Evolutionary conservation across 2,888 invertebrate species (phyloP), one percentile per base, ranked within the genome.

Genomic region (Amphimallon solstitiale): DNA sequence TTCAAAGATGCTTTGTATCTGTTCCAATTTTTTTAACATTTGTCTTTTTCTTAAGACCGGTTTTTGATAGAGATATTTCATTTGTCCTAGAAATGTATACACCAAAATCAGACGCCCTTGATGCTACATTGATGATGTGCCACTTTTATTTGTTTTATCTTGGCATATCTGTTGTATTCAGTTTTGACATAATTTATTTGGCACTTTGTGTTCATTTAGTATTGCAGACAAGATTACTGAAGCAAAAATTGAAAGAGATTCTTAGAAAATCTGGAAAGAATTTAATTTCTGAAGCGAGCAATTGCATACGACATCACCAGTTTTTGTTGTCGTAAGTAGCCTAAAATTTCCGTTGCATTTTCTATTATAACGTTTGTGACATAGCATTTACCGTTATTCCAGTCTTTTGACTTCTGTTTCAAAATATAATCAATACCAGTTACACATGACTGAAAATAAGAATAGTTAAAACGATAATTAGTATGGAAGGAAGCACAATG

Each of bases 251-350:
- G 14, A 49, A 49, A 14, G 7, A 49, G 2, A 9, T 10, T 0
- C 15, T 49, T 7, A 12, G n/a, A 10, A 46, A 49, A 34, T 34
- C 9, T 7, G 14, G 7, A 10, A 14, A 49, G 1, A 14, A 9
- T 29, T 5, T 29, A 14, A 7, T 14, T 34, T 12, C 2, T 29
- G 14, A 10, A 6, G 3, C 34, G 4, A 15, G 7, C 2, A 2
- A 9, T 7, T 49, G 34, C 14, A 34, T 49, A 14, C 15, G 34
- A 6, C 49, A 49, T 34, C 49, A 49, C 15, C 34, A 34, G 9
- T 49, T 49, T 29, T 19, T 49, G 15, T 34, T 49, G 3, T 10
- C 34, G 49, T 49, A 49, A 49, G 29, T 23, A n/a, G n/a, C n/a
- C n/a, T n/a, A n/a, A n/a, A n/a, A n/a, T n/a, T n/a, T n/a, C n/a